Base-by-base conservation (phyloP, 2,113 vertebrate genomes). In the Tringa solitaria region DNA sequence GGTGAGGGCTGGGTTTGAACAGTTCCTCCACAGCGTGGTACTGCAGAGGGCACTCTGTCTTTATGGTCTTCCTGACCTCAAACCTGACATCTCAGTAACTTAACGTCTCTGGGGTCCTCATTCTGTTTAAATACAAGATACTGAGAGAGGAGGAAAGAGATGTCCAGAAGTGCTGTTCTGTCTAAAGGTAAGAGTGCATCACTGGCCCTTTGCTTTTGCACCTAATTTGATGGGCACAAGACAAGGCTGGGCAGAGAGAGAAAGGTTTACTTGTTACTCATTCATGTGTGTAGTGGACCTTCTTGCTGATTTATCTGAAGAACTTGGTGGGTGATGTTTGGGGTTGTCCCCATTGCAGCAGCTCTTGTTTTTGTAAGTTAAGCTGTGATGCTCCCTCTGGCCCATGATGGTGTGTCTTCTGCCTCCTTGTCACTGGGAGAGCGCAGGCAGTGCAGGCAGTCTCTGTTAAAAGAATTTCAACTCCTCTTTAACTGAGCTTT, bases 171-270 rank as follows among this genome's bases (percentile, higher is more conserved):
- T 3, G 54, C 64, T 67, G 64, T 23, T 26, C 64, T 76, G 8
- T 35, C 37, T 50, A 14, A 46, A 53, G 30, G 35, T 59, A 51
- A n/a, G 39, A 23, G 27, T 1, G 14, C 33, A 69, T 54, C n/a
- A 39, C 56, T 37, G 22, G 11, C 13, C 41, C 41, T 80, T 63
- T 0, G 0, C 53, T 33, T 15, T 41, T 1, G 2, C 50, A 4
- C 45, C 13, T 2, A 5, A 35, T 33, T 46, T 64, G 27, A 19
- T 3, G 23, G 46, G 46, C 32, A 15, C 0, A 1, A 67, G 33
- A 2, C 61, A 12, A 60, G 30, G 46, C 37, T 24, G 16, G 41
- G 33, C 73, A 78, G 56, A 50, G 32, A 53, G 48, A 41, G 65
- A 12, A 37, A 16, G 35, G 4, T 14, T 35, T 45, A 13, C 9